phyloP scores from a whole-genome alignment of 2,888 invertebrate genomes.

The Rhimphoctona megacephalus region DNA sequence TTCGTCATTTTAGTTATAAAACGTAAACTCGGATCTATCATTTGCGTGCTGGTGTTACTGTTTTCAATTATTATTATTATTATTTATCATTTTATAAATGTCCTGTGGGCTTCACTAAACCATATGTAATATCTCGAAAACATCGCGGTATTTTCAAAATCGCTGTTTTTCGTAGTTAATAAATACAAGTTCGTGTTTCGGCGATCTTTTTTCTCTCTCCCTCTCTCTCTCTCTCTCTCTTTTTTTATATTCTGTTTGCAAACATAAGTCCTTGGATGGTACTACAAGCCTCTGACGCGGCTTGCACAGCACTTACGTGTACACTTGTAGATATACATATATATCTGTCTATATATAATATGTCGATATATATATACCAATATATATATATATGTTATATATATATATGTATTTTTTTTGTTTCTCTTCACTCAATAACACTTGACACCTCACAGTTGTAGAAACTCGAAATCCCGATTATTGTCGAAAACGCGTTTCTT shows the following conservation, averaged over 20 bases:
- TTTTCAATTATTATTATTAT: constrained; percentile 29
- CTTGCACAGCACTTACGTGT: constrained; percentile 82
- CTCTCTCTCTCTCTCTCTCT: constrained; percentile 10
- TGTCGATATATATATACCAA: constrained; percentile 25
- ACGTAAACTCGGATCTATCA: constrained; percentile 50
- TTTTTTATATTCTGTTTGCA: constrained; percentile 64
- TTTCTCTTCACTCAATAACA: constrained; percentile 77
- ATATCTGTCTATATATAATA: constrained; percentile 56
- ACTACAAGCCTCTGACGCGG: constrained; percentile 75
- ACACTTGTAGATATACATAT: constrained; percentile 79
- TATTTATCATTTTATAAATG: constrained; percentile 43
- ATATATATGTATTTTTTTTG: constrained; percentile 52
- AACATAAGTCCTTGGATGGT: constrained; percentile 72
- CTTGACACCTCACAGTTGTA: constrained; percentile 79
- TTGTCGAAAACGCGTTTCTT: constrained; percentile 32
- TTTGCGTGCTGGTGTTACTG: constrained; percentile 19
- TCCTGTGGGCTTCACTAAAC: constrained; percentile 64
- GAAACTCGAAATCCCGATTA: constrained; percentile 35
- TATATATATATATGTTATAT: constrained; percentile 50
- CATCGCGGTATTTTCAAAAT: constrained; percentile 34
- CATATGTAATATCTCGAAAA: constrained; percentile 48
- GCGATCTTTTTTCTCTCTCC: constrained; percentile 21
- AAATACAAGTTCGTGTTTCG: constrained; percentile 69
- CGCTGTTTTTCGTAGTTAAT: constrained; percentile 50
- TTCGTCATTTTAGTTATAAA: constrained; percentile 29